phyloP scores from a whole-genome alignment of 2,888 invertebrate species.

The Acanthopleura granulata region DNA sequence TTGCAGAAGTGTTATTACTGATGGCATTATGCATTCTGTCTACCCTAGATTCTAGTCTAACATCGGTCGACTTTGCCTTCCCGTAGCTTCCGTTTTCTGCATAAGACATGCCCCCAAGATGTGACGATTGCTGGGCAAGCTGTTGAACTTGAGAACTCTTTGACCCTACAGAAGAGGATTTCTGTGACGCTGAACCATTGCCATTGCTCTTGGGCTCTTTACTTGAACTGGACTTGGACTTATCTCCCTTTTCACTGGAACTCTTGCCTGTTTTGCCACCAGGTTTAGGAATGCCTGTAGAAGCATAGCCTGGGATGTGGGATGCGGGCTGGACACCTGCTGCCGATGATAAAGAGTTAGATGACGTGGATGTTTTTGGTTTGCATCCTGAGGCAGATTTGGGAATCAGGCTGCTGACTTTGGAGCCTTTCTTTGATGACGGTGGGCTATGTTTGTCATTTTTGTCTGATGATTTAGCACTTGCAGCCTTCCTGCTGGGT shows the following conservation, averaged over 20 bases:
- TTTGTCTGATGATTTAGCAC: conserved; percentile 18
- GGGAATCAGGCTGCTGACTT: conserved; percentile 54
- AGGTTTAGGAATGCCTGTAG: conserved; percentile 50
- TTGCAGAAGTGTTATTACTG: conserved; percentile 1
- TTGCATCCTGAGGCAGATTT: conserved; percentile 33
- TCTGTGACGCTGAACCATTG: neutral
- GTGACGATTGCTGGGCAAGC: neutral
- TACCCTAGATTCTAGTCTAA: conserved; percentile 4
- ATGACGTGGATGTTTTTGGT: conserved; percentile 40
- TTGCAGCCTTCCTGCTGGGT: conserved; percentile 39
- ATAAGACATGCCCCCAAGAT: neutral
- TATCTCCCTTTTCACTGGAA: neutral
- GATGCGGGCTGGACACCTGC: neutral
- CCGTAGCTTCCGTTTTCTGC: neutral
- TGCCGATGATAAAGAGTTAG: conserved; percentile 33
- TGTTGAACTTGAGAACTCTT: neutral
- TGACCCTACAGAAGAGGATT: neutral
- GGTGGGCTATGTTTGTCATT: conserved; percentile 33
- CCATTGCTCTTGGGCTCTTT: neutral
- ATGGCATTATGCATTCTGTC: conserved; percentile 18
- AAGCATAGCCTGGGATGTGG: conserved; percentile 30
- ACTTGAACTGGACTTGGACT: neutral
- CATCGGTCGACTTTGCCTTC: neutral
- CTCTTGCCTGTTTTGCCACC: conserved; percentile 8
- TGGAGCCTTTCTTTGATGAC: conserved; percentile 44